Percentiles rank a stretch among this genome's conserved stretches.
These are phyloP conservation scores for Sphaerodactylus townsendi DNA, from an alignment of 2,113 vertebrate species.

Conservation along the genomic window DNA sequence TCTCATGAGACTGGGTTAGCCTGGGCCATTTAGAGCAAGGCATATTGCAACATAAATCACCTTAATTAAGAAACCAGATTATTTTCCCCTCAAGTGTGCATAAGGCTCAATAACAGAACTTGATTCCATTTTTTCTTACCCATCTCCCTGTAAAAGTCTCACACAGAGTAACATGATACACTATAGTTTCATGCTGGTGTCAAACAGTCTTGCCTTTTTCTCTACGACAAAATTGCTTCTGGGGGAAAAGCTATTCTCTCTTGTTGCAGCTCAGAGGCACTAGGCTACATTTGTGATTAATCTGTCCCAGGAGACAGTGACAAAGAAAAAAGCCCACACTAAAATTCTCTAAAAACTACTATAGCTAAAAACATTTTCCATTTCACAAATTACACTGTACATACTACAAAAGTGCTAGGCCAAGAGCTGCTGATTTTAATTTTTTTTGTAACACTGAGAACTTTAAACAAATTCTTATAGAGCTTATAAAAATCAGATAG, in stretches of 20 bases:
- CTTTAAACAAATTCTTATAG: conserved; percentile 61
- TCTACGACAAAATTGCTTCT: background rate
- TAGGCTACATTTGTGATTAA: conserved; percentile 24
- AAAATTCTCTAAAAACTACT: conserved; percentile 61
- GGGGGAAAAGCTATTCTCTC: background rate
- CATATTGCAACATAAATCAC: background rate
- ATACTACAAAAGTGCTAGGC: conserved; percentile 62
- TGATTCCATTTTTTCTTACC: conserved; percentile 26
- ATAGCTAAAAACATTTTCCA: conserved; percentile 47
- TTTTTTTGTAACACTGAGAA: conserved; percentile 55
- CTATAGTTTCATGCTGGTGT: background rate
- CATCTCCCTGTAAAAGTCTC: background rate
- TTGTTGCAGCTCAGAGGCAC: conserved; percentile 22
- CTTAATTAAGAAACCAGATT: background rate
- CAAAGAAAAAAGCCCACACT: conserved; percentile 45
- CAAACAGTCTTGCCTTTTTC: background rate
- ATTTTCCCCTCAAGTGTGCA: conserved; percentile 8
- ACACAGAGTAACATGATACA: background rate
- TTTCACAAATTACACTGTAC: conserved; percentile 52
- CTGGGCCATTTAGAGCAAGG: no score
- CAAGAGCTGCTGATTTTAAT: conserved; percentile 37
- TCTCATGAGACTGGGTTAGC: no score
- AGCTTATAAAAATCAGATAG: conserved; percentile 66
- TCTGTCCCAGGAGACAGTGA: conserved; percentile 48
- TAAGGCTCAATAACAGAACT: conserved; percentile 7